Evolutionary conservation across 2,113 vertebrate species (phyloP).

Genomic region (Vulpes lagopus): DNA sequence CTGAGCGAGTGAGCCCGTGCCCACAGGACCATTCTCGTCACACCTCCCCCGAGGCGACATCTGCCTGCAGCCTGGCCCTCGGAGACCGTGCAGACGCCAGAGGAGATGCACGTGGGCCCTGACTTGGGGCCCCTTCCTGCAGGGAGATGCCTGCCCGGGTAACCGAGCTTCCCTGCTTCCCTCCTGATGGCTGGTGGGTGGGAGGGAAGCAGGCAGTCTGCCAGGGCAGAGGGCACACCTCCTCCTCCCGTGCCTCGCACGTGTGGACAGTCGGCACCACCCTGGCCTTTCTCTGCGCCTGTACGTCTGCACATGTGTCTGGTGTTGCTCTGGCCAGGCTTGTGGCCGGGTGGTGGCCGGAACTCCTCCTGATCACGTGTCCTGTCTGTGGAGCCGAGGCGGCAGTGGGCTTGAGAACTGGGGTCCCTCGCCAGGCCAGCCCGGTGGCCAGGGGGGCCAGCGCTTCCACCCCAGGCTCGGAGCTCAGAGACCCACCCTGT

Average conservation of each 20-base stretch:
- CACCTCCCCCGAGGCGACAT: neutral
- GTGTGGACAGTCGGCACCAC: neutral
- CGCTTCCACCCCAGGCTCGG: neutral
- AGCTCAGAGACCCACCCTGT: too few species aligned
- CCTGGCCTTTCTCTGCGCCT: neutral
- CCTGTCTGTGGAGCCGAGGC: neutral
- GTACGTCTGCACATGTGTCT: neutral
- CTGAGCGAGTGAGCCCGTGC: too few species aligned
- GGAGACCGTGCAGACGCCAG: too few species aligned
- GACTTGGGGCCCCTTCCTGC: neutral
- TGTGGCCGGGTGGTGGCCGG: accelerated
- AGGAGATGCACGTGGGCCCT: neutral
- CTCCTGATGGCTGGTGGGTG: neutral
- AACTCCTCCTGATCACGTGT: neutral
- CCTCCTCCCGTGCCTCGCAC: neutral
- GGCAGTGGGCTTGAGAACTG: neutral
- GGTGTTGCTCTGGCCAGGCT: neutral
- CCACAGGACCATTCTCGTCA: accelerated
- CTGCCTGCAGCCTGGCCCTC: too few species aligned
- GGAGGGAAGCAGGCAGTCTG: too few species aligned
- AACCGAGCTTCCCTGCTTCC: neutral
- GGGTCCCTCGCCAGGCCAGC: neutral
- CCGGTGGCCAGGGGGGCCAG: accelerated
- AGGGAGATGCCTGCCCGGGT: neutral
- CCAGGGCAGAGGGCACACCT: accelerated